Percentiles rank a stretch among this genome's conserved stretches.
Conservation (phyloP, 2,797 vertebrate species). For the Hemitrygon akajei region DNA sequence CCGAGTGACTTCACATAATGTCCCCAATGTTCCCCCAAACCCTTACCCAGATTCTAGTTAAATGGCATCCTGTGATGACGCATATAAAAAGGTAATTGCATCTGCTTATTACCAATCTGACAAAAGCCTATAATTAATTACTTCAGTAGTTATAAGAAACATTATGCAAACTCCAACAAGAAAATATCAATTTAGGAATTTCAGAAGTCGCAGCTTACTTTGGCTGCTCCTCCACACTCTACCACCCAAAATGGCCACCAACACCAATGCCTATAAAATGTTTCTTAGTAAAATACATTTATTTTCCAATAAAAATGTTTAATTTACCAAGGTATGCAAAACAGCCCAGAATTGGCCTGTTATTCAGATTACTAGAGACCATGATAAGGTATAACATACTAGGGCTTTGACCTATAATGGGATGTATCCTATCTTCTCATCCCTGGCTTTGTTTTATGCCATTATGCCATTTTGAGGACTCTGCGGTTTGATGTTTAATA, state of each 20-base stretch:
- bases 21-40: no score
- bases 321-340: not conserved
- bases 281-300: not conserved
- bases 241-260: not conserved
- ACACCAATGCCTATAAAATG: not conserved
- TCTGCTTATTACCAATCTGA: not conserved
- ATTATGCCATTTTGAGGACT: not conserved
- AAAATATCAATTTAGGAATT: slow-evolving; percentile 24
- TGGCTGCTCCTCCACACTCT: not conserved
- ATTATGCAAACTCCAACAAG: not conserved
- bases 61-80: not conserved
- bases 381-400: not conserved
- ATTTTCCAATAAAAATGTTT: not conserved
- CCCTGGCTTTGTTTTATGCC: not conserved
- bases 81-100: not conserved
- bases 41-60: no score
- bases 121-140: slow-evolving; percentile 9
- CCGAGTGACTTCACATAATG: not conserved
- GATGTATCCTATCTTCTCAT: not conserved
- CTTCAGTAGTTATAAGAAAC: slow-evolving; percentile 5
- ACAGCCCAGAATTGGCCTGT: not conserved
- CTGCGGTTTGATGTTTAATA: no score
- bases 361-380: not conserved
- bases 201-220: not conserved
- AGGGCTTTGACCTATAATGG: not conserved